Percentiles rank a stretch among this genome's conserved stretches.
These are phyloP conservation scores for Sisor rabdophorus DNA, from an alignment of 2,113 vertebrate genomes.

Conservation along the genomic window DNA sequence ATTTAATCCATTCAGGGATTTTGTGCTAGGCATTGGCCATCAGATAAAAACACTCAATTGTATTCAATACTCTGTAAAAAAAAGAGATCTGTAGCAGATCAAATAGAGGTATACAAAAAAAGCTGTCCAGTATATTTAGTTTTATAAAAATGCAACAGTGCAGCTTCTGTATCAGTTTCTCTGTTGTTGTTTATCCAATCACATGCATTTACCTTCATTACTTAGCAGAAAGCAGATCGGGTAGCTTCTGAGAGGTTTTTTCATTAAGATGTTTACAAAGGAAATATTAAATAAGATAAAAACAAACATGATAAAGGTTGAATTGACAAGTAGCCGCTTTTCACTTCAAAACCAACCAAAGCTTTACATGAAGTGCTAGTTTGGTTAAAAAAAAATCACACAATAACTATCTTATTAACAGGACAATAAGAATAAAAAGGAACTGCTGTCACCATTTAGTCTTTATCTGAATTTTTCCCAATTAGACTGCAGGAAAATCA, in stretches of 20 bases:
- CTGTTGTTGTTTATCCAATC: not conserved
- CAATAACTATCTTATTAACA: not conserved
- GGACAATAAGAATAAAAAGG: not conserved
- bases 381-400: not conserved
- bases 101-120: not conserved
- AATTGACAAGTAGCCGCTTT: not conserved
- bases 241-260: not conserved
- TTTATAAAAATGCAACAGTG: not conserved
- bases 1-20: too few relatives aligned
- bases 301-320: not conserved
- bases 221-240: not conserved
- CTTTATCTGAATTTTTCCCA: not conserved
- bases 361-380: too few relatives aligned
- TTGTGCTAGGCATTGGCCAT: too few relatives aligned
- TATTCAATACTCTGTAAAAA: not conserved
- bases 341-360: not conserved
- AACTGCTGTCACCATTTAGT: not conserved
- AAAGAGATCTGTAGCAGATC: not conserved
- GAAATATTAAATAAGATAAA: not conserved
- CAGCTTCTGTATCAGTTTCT: not conserved
- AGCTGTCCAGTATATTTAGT: not conserved
- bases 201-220: not conserved
- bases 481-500: not conserved
- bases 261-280: not conserved
- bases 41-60: not conserved